Evolutionary conservation across 2,113 vertebrate species (phyloP).

Genomic region (Meriones unguiculatus): DNA sequence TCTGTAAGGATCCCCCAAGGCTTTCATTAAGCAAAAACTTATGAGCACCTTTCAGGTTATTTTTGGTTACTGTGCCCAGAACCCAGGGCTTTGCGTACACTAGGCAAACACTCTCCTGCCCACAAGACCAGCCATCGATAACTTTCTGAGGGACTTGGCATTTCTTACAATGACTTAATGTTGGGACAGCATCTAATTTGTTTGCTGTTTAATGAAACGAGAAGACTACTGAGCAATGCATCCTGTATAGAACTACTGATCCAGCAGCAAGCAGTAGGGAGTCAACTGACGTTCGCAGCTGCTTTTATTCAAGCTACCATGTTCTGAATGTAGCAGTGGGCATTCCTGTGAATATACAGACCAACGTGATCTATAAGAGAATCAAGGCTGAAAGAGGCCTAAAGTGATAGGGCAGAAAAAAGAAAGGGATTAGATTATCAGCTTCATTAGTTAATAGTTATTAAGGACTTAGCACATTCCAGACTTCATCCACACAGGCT

Average conservation of each 20-base stretch:
- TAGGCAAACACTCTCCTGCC: neutral
- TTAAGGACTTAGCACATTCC: neutral
- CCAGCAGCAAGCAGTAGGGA: constrained; percentile 8
- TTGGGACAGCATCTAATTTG: neutral
- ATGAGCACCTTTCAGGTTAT: neutral
- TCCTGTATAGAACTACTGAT: neutral
- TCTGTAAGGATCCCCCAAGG: neutral
- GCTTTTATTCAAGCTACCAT: neutral
- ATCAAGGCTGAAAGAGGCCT: neutral
- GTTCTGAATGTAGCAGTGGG: neutral
- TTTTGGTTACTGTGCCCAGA: neutral
- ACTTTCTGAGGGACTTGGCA: neutral
- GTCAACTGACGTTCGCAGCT: neutral
- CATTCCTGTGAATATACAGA: neutral
- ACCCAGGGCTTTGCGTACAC: neutral
- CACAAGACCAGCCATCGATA: neutral
- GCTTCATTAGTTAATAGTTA: neutral
- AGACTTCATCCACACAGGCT: neutral
- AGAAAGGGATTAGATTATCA: neutral
- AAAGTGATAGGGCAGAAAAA: neutral
- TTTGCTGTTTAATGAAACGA: neutral
- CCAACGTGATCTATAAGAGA: neutral
- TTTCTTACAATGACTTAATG: neutral
- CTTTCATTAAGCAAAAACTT: neutral
- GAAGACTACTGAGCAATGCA: neutral